phyloP scores from a whole-genome alignment of 1,140 invertebrate genomes.

The Rhopalosiphum padi region DNA sequence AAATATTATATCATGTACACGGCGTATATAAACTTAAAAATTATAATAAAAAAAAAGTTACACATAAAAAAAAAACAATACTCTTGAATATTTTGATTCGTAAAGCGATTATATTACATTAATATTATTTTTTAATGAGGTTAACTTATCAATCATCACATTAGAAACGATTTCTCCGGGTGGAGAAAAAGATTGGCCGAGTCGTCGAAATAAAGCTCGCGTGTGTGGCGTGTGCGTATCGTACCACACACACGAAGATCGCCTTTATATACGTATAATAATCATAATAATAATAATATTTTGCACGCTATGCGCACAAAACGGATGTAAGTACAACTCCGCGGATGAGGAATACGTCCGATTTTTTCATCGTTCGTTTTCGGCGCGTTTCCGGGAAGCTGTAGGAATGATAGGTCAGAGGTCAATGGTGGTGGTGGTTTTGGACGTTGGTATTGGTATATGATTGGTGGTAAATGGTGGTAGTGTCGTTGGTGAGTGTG shows the following conservation, averaged over 20 bases:
- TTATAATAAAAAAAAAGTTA: conserved; percentile 10
- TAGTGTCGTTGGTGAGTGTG: background rate
- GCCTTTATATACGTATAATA: background rate
- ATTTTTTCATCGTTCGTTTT: background rate
- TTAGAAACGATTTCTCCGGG: conserved; percentile 42
- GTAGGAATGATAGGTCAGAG: background rate
- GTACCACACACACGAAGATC: background rate
- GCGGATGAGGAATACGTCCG: background rate
- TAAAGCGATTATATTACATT: background rate
- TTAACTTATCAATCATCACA: conserved; percentile 55
- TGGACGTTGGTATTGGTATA: background rate
- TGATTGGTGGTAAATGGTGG: background rate
- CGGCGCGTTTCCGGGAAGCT: background rate
- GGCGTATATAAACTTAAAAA: background rate
- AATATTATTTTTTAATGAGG: conserved; percentile 49
- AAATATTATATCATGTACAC: background rate
- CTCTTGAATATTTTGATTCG: conserved; percentile 49
- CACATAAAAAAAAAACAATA: conserved; percentile 35
- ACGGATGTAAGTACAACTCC: background rate
- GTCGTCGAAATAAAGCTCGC: background rate
- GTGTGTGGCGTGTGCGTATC: background rate
- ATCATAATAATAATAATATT: background rate
- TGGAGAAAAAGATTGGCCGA: conserved; percentile 38
- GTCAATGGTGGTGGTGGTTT: background rate
- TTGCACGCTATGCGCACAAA: background rate